phyloP scores from a whole-genome alignment of 2,113 vertebrate species.

The Montifringilla adamsi region DNA sequence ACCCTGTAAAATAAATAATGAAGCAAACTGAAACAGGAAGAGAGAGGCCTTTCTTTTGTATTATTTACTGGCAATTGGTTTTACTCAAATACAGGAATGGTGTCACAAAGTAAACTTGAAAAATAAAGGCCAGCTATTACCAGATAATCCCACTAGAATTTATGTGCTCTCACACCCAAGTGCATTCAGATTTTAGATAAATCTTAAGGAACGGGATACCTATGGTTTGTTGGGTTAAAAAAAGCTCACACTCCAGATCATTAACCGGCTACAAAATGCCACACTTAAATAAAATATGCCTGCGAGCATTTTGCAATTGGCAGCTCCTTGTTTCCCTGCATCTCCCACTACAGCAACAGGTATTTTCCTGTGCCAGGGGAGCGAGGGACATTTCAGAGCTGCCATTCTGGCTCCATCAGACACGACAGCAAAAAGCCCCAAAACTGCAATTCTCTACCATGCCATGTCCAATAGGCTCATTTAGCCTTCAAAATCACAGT shows the following conservation, averaged over 20 bases:
- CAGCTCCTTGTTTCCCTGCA: background rate
- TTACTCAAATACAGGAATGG: background rate
- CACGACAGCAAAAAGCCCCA: background rate
- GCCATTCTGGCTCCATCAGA: background rate
- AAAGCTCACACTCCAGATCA: background rate
- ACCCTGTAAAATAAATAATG: background rate
- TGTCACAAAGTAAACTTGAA: background rate
- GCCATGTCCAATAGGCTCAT: accelerated
- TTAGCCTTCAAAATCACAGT: background rate
- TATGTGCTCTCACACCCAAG: accelerated
- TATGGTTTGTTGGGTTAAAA: background rate
- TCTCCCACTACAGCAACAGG: background rate
- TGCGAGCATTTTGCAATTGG: background rate
- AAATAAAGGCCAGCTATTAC: background rate
- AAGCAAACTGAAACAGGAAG: background rate
- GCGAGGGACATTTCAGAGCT: background rate
- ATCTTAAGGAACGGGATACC: background rate
- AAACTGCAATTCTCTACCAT: background rate
- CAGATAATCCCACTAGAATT: background rate
- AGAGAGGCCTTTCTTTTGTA: background rate
- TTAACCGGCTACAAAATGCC: background rate
- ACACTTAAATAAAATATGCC: background rate
- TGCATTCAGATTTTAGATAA: background rate
- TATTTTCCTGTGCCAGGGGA: background rate
- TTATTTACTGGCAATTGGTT: background rate